These are phyloP conservation scores for Zelostemma sp. DNA, from an alignment of 1,140 invertebrate species.

Conservation along the genomic window DNA sequence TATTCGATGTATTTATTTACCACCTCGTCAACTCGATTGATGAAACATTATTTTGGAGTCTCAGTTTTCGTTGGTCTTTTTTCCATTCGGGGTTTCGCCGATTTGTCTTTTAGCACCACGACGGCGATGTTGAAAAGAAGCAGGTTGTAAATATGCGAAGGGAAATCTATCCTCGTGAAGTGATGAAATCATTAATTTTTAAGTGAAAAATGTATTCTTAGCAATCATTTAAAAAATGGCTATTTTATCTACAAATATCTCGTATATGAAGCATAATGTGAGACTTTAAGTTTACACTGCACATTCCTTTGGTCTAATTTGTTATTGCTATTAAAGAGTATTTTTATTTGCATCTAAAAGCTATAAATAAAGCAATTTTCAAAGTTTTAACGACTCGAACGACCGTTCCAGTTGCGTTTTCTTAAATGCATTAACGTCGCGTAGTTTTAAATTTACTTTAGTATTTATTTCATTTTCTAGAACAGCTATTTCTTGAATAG, in stretches of 20 bases:
- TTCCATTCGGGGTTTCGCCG: too few relatives aligned
- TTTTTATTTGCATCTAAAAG: neutral
- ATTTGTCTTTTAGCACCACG: too few relatives aligned
- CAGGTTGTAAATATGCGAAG: neutral
- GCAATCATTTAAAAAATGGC: neutral
- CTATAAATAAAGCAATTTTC: neutral
- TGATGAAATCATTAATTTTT: neutral
- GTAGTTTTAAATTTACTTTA: neutral
- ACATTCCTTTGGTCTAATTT: neutral
- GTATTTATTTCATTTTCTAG: neutral
- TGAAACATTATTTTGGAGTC: too few relatives aligned
- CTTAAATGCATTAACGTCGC: neutral
- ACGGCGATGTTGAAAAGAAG: too few relatives aligned
- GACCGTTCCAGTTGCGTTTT: too few relatives aligned
- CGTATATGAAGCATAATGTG: neutral
- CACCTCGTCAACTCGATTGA: too few relatives aligned
- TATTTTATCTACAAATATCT: neutral
- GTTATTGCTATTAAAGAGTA: conserved; percentile 3
- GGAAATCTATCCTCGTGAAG: neutral
- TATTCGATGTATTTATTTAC: too few relatives aligned
- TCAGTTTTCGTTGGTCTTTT: too few relatives aligned
- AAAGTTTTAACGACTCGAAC: neutral
- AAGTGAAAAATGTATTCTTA: neutral
- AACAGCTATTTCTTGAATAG: neutral
- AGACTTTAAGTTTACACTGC: neutral